phyloP scores from a whole-genome alignment of 2,797 vertebrate species.

The Pseudochaenichthys georgianus region DNA sequence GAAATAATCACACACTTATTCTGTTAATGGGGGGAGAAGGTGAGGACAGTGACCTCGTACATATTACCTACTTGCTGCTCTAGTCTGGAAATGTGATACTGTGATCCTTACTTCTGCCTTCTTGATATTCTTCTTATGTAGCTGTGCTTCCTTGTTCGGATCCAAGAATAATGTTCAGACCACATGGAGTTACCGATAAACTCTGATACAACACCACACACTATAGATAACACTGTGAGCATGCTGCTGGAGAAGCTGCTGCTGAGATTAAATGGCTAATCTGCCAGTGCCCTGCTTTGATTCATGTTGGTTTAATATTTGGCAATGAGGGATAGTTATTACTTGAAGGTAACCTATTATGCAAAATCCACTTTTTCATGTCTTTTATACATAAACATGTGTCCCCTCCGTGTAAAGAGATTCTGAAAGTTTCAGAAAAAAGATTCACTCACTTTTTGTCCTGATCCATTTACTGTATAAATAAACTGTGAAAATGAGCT shows the following conservation, averaged over 20 bases:
- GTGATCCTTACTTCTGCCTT: slow-evolving; percentile 2
- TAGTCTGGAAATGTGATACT: slow-evolving; percentile 22
- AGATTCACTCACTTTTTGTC: too few relatives aligned
- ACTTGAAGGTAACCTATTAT: neutral
- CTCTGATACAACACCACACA: slow-evolving; percentile 20
- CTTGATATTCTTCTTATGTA: neutral
- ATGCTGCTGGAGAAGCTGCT: slow-evolving; percentile 25
- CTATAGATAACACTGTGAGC: slow-evolving; percentile 15
- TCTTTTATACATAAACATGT: too few relatives aligned
- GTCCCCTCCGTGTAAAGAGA: too few relatives aligned
- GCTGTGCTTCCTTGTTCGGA: neutral
- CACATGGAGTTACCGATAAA: neutral
- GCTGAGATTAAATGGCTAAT: slow-evolving; percentile 66
- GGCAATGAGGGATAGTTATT: slow-evolving; percentile 24
- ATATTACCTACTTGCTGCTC: slow-evolving; percentile 4
- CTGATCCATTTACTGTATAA: too few relatives aligned
- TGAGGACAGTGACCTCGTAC: slow-evolving; percentile 8
- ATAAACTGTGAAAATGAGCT: too few relatives aligned
- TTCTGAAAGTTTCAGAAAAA: too few relatives aligned
- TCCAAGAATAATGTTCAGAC: neutral
- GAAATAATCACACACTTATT: slow-evolving; percentile 40
- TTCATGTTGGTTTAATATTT: slow-evolving; percentile 51
- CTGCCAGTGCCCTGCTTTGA: slow-evolving; percentile 53
- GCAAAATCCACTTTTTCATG: too few relatives aligned
- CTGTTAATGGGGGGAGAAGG: slow-evolving; percentile 4